These are phyloP conservation scores for Gyrodactylus salaris DNA, from an alignment of 1,140 invertebrate genomes.

Conservation along the genomic window DNA sequence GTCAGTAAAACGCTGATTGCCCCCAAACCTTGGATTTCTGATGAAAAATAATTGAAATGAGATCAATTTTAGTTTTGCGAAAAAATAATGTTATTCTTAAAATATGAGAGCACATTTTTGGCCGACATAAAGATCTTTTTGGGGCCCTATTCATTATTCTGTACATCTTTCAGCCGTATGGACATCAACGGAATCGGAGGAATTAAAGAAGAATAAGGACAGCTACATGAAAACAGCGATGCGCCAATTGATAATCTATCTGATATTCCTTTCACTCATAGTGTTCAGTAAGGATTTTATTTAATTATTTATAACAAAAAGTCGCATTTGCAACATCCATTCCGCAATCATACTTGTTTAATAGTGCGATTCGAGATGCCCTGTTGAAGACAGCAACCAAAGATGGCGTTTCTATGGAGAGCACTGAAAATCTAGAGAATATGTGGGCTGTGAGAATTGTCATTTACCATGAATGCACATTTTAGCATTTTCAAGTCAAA, in stretches of 20 bases:
- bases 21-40: no score
- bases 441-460: background rate
- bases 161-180: no score
- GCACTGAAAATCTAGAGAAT: background rate
- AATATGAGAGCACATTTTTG: no score
- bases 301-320: background rate
- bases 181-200: background rate
- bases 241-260: background rate
- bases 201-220: background rate
- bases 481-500: no score
- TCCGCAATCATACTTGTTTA: background rate
- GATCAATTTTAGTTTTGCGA: no score
- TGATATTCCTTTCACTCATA: background rate
- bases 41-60: no score
- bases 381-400: background rate
- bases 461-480: no score
- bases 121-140: no score
- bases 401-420: background rate
- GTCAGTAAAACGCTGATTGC: no score
- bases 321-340: background rate
- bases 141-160: no score
- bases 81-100: no score
- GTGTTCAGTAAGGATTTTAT: background rate
- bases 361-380: background rate
- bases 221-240: background rate